Base-by-base conservation (phyloP, 2,797 vertebrate species). In the Anguilla anguilla region DNA sequence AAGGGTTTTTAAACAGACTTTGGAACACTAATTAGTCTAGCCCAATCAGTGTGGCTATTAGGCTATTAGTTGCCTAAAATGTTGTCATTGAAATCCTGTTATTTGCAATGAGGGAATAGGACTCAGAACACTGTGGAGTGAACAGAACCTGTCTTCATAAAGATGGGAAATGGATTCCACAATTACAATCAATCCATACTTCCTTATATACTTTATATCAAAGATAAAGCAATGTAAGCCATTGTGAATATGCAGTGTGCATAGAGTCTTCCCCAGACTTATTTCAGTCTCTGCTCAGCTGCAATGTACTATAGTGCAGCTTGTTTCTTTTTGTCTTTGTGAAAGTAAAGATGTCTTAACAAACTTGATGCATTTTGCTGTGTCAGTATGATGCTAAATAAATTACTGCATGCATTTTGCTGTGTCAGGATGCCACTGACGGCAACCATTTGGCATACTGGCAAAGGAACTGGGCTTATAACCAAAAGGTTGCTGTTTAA, bases 401-500 rank as follows among this genome's bases (percentile, higher is more conserved):
- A 43, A 79, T 79, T 39, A 43, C 31, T 43, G 35, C 10, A 77
- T 77, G 35, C 35, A 79, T 79, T 79, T 79, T 79, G 74, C 74
- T 79, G 13, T 46, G 74, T 79, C 74, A 79, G 74, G 35, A 43
- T 79, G 35, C 11, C 74, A 79, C 35, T 79, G 74, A 79, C 43
- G 17, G 35, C 35, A 79, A 39, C 74, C 35, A 46, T 79, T 15
- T 79, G 74, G 74, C 74, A 46, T 46, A 43, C 31, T 43, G 74
- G 35, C 39, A 22, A 79, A 79, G 74, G 39, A 17, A 79, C 39
- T 46, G 74, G 74, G 74, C 74, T 79, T 79, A 17, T 17, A 79
- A 79, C 74, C 74, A 79, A 79, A 79, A 46, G 74, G 15, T 79
- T 79, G 13, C 39, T 9, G 74, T 79, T 79, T 17, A 79, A 79